These are phyloP conservation scores for Andricus curvator DNA, from an alignment of 2,888 invertebrate species.

Conservation along the genomic window DNA sequence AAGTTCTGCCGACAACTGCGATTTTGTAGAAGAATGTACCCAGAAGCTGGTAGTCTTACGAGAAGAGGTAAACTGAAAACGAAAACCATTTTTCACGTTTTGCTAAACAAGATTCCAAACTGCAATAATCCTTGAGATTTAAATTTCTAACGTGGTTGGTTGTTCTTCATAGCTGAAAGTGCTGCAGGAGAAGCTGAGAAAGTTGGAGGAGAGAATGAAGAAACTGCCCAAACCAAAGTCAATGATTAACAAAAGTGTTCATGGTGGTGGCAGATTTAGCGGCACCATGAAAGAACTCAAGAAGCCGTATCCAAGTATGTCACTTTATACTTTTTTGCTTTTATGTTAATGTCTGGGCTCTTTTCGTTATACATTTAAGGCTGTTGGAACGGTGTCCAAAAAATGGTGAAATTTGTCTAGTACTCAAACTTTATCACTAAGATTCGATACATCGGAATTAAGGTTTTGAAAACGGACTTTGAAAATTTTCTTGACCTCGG, in stretches of 20 bases:
- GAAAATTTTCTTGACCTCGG: too few relatives aligned
- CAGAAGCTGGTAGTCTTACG: slow-evolving; percentile 91
- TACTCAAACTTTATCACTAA: too few relatives aligned
- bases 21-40: slow-evolving; percentile 93
- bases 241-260: slow-evolving; percentile 58
- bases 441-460: too few relatives aligned
- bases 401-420: too few relatives aligned
- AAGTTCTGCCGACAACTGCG: slow-evolving; percentile 88
- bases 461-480: too few relatives aligned
- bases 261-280: slow-evolving; percentile 71
- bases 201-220: slow-evolving; percentile 90
- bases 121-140: not conserved
- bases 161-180: slow-evolving; percentile 83
- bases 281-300: slow-evolving; percentile 77
- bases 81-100: slow-evolving; percentile 44
- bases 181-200: slow-evolving; percentile 95
- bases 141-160: slow-evolving; percentile 1
- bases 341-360: not conserved
- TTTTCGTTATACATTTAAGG: not conserved
- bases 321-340: not conserved
- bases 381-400: too few relatives aligned
- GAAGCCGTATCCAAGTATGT: slow-evolving; percentile 66
- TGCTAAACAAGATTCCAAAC: not conserved
- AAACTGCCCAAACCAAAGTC: slow-evolving; percentile 80
- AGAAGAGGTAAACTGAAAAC: slow-evolving; percentile 82